Evolutionary conservation across 2,888 invertebrate species (phyloP).

Genomic region (Acrobasis suavella): DNA sequence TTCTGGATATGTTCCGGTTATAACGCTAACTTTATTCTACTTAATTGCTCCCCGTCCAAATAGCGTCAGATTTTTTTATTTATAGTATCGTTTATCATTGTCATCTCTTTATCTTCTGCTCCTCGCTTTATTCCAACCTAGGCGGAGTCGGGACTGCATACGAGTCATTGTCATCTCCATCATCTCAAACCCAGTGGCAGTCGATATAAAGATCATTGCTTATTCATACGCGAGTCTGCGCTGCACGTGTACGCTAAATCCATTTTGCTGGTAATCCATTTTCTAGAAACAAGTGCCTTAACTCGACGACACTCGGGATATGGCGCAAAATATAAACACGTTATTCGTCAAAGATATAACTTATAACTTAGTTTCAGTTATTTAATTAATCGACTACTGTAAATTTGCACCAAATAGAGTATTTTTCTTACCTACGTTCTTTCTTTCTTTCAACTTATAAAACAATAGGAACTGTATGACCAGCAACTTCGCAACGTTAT

Average conservation of each 20-base stretch:
- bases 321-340: not conserved
- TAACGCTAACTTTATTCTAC: too few relatives aligned
- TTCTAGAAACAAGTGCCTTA: constrained; percentile 17
- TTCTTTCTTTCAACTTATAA: too few relatives aligned
- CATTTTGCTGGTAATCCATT: constrained; percentile 22
- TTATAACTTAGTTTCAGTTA: too few relatives aligned
- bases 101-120: not conserved
- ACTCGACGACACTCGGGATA: constrained; percentile 10
- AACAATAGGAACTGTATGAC: too few relatives aligned
- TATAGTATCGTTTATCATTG: too few relatives aligned
- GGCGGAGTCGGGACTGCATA: not conserved
- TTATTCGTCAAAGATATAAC: not conserved
- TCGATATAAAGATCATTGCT: constrained; percentile 21
- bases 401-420: too few relatives aligned
- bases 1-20: too few relatives aligned
- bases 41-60: too few relatives aligned
- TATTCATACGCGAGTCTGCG: constrained; percentile 21
- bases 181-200: not conserved
- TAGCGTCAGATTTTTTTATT: too few relatives aligned
- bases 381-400: too few relatives aligned
- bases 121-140: not conserved
- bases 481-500: too few relatives aligned
- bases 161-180: not conserved
- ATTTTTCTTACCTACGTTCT: too few relatives aligned
- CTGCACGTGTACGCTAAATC: constrained; percentile 19